Conservation (phyloP, 2,113 vertebrate genomes). For the Zosterops pallidus region DNA sequence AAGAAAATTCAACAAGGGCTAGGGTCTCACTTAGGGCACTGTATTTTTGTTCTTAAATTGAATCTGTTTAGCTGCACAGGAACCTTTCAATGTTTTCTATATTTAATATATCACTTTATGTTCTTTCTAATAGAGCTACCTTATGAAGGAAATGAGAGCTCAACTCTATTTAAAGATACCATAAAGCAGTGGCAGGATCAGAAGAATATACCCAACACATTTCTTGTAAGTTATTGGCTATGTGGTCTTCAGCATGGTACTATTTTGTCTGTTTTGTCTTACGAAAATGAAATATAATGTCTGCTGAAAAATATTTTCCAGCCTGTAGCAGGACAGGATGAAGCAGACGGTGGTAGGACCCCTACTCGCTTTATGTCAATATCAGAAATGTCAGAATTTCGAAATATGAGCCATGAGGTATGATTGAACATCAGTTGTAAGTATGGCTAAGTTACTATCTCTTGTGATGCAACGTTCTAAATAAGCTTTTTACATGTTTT, state of each 20-base stretch:
- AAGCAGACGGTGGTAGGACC: background rate
- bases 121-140: slow-evolving; percentile 6
- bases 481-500: background rate
- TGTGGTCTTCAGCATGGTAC: background rate
- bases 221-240: slow-evolving; percentile 44
- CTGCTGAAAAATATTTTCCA: slow-evolving; percentile 46
- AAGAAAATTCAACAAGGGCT: background rate
- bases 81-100: background rate
- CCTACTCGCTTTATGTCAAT: slow-evolving; percentile 55
- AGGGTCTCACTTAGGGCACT: background rate
- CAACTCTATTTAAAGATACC: background rate
- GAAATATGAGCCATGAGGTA: slow-evolving; percentile 71
- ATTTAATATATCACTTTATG: background rate
- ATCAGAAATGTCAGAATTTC: slow-evolving; percentile 50
- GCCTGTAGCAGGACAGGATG: slow-evolving; percentile 54
- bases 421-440: background rate
- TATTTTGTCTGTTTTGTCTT: background rate
- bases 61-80: background rate
- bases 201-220: background rate
- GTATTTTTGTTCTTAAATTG: background rate
- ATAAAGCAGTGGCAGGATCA: slow-evolving; percentile 14
- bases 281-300: background rate
- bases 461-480: background rate
- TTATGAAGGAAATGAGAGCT: background rate
- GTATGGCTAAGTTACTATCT: background rate